phyloP scores from a whole-genome alignment of 2,113 vertebrate species.

The Ramphastos sulfuratus region DNA sequence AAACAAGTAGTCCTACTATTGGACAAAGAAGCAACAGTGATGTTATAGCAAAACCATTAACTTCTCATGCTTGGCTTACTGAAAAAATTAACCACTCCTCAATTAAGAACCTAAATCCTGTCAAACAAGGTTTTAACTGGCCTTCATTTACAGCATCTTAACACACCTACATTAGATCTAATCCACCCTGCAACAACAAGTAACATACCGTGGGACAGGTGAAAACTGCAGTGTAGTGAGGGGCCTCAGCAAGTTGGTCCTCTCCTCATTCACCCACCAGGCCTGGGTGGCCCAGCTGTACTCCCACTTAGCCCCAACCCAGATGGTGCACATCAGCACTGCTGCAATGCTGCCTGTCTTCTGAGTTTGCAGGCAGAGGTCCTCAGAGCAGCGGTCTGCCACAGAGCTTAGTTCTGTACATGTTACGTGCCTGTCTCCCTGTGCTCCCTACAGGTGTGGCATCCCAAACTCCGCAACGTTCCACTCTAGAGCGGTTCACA shows the following conservation, averaged over 20 bases:
- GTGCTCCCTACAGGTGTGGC: neutral
- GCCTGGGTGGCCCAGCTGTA: neutral
- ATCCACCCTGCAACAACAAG: neutral
- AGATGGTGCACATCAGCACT: fast-evolving
- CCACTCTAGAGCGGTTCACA: neutral
- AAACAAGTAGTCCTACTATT: neutral
- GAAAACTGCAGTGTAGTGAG: fast-evolving
- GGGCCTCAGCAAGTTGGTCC: neutral
- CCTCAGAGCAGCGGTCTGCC: neutral
- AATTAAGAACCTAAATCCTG: neutral
- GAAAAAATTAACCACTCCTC: neutral
- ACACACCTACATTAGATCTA: neutral
- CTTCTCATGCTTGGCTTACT: neutral
- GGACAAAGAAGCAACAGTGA: neutral
- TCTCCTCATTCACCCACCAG: fast-evolving
- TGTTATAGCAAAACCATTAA: neutral
- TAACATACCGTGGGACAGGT: fast-evolving
- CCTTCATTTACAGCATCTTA: neutral
- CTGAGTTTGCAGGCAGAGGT: neutral
- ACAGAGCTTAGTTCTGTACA: neutral
- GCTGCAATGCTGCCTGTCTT: neutral
- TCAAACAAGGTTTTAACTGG: neutral
- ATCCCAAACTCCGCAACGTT: neutral
- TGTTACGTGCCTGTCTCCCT: neutral
- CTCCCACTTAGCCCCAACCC: fast-evolving